phyloP scores from a whole-genome alignment of 2,113 vertebrate species.

The Cavia porcellus region DNA sequence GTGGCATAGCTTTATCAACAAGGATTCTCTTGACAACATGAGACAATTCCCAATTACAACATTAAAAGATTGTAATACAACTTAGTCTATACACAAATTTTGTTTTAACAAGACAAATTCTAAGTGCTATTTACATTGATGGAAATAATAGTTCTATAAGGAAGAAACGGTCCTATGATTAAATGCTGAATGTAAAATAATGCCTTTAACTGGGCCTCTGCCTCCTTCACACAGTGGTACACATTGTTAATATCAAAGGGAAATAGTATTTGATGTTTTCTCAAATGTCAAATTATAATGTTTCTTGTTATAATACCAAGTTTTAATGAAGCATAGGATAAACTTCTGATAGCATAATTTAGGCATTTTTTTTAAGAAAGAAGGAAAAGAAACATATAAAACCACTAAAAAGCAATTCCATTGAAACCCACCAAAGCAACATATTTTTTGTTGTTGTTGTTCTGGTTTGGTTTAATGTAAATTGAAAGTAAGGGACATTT shows the following conservation, averaged over 20 bases:
- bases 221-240: background rate
- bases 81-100: background rate
- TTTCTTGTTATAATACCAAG: background rate
- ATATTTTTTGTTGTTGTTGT: background rate
- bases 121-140: background rate
- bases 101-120: background rate
- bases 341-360: conserved; percentile 17
- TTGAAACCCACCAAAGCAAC: background rate
- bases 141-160: background rate
- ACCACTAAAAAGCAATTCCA: background rate
- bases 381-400: background rate
- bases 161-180: background rate
- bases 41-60: conserved; percentile 31
- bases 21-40: background rate
- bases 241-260: background rate
- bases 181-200: background rate
- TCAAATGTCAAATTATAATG: background rate
- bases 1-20: background rate
- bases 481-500: conserved; percentile 22
- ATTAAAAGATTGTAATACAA: background rate
- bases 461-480: background rate
- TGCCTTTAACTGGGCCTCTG: background rate
- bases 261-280: background rate
- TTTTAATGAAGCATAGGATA: background rate
- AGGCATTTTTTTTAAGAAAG: background rate